Base-by-base conservation (phyloP, 2,113 vertebrate species). In the Micronycteris hirsuta region DNA sequence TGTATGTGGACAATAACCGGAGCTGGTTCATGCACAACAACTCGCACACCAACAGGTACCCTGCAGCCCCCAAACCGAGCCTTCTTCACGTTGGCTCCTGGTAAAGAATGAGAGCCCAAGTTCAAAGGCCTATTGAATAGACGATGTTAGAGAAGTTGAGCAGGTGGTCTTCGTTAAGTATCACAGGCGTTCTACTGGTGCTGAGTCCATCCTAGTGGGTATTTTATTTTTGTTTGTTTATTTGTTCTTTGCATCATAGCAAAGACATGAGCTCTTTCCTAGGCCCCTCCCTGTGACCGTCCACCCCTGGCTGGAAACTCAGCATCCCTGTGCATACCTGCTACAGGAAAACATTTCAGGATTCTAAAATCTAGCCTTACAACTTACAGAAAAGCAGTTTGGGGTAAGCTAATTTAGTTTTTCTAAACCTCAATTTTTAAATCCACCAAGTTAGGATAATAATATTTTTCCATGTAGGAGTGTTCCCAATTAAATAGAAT, bases 11-110 rank as follows among this genome's bases (percentile, higher is more conserved):
- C 98, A 99, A 99, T 98, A 99, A 99, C 98, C 99, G 99, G 93
- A 99, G 99, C 98, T 99, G 99, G 99, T 99, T 99, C 99, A 99
- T 99, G 99, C 99, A 99, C 99, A 99, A 99, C 99, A 99, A 99
- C 97, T 99, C 99, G 0, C 99, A 99, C 98, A 99, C 99, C 86
- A 99, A 99, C 99, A 99, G 99, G 99, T 99, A 98, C 3, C 97
- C 94, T 84, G 28, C 92, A 87, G 94, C 95, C 93, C 38, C 24
- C 45, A 85, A 36, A 3, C 45, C 92, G n/a, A 16, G 90, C 87
- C 65, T 95, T 86, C 93, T 96, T 96, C 96, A 95, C 0, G 76
- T 86, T 91, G 93, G 61, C 45, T 89, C 93, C 93, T 24, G 65
- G 80, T 43, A 4, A 5, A 58, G 41, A 80, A 11, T 4, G 8